Evolutionary conservation across 2,797 vertebrate species (phyloP).

Genomic region (Tauraco hartlaubi): DNA sequence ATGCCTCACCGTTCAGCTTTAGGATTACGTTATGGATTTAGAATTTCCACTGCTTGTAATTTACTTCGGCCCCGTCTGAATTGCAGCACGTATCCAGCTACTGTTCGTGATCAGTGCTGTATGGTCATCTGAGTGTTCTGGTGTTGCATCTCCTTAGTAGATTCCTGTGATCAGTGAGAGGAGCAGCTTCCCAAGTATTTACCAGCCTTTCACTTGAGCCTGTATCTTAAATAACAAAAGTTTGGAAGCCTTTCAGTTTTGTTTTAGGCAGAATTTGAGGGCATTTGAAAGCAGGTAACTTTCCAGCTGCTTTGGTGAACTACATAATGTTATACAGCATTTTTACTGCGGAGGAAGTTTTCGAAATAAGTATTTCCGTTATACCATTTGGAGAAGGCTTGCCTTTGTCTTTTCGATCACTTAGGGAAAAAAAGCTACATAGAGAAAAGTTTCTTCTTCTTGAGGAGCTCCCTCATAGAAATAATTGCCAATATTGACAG

Average conservation of each 20-base stretch:
- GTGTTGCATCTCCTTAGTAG: not conserved
- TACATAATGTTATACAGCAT: not conserved
- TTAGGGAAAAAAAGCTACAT: not conserved
- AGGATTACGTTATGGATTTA: not conserved
- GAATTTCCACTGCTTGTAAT: not conserved
- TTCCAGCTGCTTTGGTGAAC: not conserved
- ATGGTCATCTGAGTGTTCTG: not conserved
- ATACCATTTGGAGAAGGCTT: not conserved
- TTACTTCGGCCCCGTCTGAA: not conserved
- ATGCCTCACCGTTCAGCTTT: not conserved
- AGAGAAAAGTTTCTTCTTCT: not conserved
- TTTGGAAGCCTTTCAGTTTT: not conserved
- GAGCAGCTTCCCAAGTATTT: not conserved
- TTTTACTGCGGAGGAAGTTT: not conserved
- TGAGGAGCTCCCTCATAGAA: slow-evolving; percentile 7
- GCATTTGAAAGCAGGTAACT: not conserved
- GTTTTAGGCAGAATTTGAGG: not conserved
- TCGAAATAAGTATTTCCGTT: not conserved
- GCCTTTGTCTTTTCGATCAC: slow-evolving; percentile 16
- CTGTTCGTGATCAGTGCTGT: not conserved
- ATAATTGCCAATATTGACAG: not conserved
- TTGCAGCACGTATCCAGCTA: not conserved
- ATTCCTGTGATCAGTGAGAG: not conserved
- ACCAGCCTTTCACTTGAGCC: not conserved
- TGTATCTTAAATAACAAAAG: not conserved